Percentiles rank a stretch among this genome's conserved stretches.
Evolutionary conservation across 2,113 vertebrate species (phyloP).

Genomic region (Opisthocomus hoazin): DNA sequence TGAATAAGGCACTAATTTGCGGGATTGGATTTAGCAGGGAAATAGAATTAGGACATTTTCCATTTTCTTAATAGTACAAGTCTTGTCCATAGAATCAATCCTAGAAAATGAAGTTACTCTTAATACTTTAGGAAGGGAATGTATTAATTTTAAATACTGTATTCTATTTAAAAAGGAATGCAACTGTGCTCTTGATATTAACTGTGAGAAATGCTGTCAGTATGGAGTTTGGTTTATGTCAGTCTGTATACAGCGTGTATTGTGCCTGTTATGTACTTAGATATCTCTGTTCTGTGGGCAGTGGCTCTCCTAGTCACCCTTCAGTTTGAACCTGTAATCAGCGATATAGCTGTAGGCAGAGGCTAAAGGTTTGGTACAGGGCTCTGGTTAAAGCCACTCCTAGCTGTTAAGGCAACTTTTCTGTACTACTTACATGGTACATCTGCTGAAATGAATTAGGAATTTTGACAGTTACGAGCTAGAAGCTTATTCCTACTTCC

Average conservation of each 20-base stretch:
- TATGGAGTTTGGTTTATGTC: background rate
- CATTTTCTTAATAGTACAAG: background rate
- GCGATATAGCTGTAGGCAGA: background rate
- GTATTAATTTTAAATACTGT: background rate
- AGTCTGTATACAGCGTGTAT: background rate
- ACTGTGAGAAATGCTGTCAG: background rate
- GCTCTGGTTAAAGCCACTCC: background rate
- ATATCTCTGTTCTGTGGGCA: background rate
- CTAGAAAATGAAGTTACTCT: background rate
- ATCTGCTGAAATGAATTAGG: background rate
- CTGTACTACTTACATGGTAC: background rate
- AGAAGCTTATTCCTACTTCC: background rate
- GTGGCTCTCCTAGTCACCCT: background rate
- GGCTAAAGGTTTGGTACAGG: background rate
- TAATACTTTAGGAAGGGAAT: background rate
- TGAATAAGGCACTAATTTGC: constrained; percentile 11
- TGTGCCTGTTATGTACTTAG: background rate
- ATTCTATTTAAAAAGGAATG: background rate
- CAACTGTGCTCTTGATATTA: background rate
- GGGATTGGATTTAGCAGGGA: background rate
- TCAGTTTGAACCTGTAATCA: background rate
- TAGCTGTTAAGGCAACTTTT: background rate
- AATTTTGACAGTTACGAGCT: background rate
- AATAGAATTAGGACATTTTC: background rate
- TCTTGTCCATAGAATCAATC: background rate